A percentile compares a stretch with the other conserved stretches of the same genome.
Evolutionary conservation across 2,888 invertebrate genomes (phyloP).

Genomic region (Trachelus tabidus): DNA sequence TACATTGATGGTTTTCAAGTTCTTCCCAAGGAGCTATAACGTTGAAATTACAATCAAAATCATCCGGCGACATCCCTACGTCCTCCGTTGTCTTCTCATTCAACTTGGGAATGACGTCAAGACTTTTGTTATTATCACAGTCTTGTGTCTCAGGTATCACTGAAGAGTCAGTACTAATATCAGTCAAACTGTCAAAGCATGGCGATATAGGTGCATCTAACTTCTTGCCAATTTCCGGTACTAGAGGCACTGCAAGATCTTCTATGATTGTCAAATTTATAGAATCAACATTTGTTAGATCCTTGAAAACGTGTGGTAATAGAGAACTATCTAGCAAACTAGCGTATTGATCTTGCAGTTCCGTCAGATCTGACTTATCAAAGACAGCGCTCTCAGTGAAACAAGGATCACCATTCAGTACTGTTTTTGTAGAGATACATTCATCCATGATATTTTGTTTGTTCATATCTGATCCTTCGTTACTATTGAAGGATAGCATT

Average conservation of each 20-base stretch:
- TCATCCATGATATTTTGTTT: slow-evolving; percentile 20
- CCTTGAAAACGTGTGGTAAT: slow-evolving; percentile 22
- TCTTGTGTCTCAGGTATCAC: neutral
- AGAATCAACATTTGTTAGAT: neutral
- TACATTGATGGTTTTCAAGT: slow-evolving; percentile 26
- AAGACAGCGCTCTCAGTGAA: slow-evolving; percentile 38
- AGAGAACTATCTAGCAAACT: slow-evolving; percentile 32
- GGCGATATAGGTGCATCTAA: neutral
- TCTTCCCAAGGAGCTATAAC: slow-evolving; percentile 37
- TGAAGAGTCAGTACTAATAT: neutral
- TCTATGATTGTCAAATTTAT: neutral
- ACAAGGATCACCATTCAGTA: slow-evolving; percentile 38
- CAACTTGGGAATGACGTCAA: neutral
- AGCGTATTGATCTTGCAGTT: slow-evolving; percentile 36
- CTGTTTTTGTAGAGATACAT: slow-evolving; percentile 28
- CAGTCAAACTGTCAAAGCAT: neutral
- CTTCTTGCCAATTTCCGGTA: slow-evolving; percentile 14
- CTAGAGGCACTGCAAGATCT: neutral
- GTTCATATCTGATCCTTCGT: slow-evolving; percentile 24
- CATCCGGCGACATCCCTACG: slow-evolving; percentile 14
- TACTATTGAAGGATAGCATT: slow-evolving; percentile 21
- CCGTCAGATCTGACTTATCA: slow-evolving; percentile 37
- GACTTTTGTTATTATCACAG: neutral
- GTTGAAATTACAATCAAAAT: slow-evolving; percentile 36
- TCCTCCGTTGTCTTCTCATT: neutral